A percentile compares a stretch with the other conserved stretches of the same genome.
These are phyloP conservation scores for Epinephelus lanceolatus DNA, from an alignment of 2,113 vertebrate genomes.

Conservation along the genomic window DNA sequence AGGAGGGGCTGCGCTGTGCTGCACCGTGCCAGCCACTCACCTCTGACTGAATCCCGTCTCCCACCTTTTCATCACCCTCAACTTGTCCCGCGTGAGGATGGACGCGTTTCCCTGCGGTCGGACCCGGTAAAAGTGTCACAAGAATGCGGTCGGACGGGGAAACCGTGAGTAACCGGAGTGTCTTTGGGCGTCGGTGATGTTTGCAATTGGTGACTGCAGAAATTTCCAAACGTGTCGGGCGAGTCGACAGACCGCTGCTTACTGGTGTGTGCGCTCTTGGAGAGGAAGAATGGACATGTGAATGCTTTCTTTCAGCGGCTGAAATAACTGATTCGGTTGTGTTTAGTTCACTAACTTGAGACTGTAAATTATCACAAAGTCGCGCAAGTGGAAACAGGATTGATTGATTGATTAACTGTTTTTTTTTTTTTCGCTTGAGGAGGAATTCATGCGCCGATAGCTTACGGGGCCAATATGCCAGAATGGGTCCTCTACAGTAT, in stretches of 20 bases:
- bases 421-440: constrained; percentile 61
- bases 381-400: constrained; percentile 46
- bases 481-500: constrained; percentile 84
- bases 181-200: constrained; percentile 75
- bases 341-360: constrained; percentile 33
- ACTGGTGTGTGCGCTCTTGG: constrained; percentile 67
- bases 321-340: constrained; percentile 20
- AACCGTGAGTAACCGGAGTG: constrained; percentile 44
- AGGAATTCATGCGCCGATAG: constrained; percentile 78
- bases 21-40: constrained; percentile 71
- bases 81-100: constrained; percentile 78
- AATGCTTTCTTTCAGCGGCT: constrained; percentile 22
- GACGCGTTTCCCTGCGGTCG: constrained; percentile 36
- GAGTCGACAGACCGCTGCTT: constrained; percentile 55
- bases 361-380: constrained; percentile 41
- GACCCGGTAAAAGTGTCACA: constrained; percentile 45
- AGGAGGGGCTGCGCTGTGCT: constrained; percentile 66
- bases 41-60: constrained; percentile 61
- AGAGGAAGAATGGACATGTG: constrained; percentile 66
- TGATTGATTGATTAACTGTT: constrained; percentile 47
- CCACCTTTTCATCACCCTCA: constrained; percentile 56
- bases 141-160: constrained; percentile 38
- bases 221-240: constrained; percentile 67
- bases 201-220: constrained; percentile 73
- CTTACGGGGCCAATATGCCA: constrained; percentile 82